phyloP scores from a whole-genome alignment of 1,140 invertebrate genomes.

The Heliconius himera region DNA sequence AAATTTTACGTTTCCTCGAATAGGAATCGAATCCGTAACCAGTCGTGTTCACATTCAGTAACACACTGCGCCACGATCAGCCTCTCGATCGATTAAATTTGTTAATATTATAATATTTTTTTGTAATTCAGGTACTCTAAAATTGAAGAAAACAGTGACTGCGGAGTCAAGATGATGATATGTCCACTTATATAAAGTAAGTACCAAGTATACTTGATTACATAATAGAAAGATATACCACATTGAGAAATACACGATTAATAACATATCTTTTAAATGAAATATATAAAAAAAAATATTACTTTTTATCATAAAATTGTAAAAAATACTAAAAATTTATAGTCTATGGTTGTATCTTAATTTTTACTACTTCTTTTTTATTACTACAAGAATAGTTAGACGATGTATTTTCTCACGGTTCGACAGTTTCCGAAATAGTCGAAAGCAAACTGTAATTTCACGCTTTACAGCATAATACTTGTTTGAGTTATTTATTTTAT shows the following conservation, averaged over 20 bases:
- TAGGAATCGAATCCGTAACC: no score
- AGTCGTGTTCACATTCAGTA: no score
- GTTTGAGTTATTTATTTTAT: constrained; percentile 34
- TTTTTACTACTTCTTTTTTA: constrained; percentile 3
- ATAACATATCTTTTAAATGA: no score
- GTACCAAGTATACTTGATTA: not conserved
- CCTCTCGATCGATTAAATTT: not conserved
- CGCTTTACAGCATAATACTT: constrained; percentile 41
- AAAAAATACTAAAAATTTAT: not conserved
- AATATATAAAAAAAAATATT: no score
- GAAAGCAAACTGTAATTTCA: constrained; percentile 57
- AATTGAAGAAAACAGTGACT: not conserved
- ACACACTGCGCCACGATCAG: no score
- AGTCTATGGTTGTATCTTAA: not conserved
- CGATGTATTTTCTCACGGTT: constrained; percentile 44
- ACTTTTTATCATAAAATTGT: not conserved
- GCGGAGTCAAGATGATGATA: not conserved
- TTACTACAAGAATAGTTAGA: constrained; percentile 1
- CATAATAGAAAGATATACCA: no score
- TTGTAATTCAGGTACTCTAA: not conserved
- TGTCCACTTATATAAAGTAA: constrained; percentile 3
- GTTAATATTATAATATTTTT: not conserved
- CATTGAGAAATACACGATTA: not conserved
- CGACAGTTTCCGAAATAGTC: constrained; percentile 40
- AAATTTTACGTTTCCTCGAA: no score